Conservation (phyloP, 2,888 invertebrate species). For the Drosophila neotestacea region DNA sequence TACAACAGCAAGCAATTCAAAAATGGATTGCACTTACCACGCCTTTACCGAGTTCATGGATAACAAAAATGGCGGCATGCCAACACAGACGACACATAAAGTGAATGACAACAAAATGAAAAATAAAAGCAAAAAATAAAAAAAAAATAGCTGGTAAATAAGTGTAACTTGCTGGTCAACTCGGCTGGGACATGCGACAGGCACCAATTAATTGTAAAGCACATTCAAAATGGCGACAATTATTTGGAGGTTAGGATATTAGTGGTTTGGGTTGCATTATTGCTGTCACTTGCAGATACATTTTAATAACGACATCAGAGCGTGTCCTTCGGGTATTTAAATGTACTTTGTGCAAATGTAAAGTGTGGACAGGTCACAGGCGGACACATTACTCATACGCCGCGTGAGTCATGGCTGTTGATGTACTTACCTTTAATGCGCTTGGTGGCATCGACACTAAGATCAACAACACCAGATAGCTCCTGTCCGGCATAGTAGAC, state of each 20-base stretch:
- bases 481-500: constrained; percentile 85
- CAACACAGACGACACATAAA: constrained; percentile 61
- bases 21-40: constrained; percentile 58
- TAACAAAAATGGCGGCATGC: constrained; percentile 80
- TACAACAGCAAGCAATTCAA: constrained; percentile 17
- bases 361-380: constrained; percentile 15
- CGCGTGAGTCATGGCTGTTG: constrained; percentile 56
- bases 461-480: constrained; percentile 84
- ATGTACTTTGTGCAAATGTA: constrained; percentile 29
- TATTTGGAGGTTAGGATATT: constrained; percentile 39
- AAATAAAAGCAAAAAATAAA: constrained; percentile 18
- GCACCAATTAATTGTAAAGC: constrained; percentile 62
- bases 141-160: constrained; percentile 28
- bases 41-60: constrained; percentile 71
- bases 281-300: constrained; percentile 18
- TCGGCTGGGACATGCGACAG: constrained; percentile 48
- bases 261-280: constrained; percentile 18
- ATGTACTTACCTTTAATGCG: constrained; percentile 83
- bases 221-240: constrained; percentile 58
- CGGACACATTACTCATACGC: constrained; percentile 58
- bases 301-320: constrained; percentile 52
- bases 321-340: constrained; percentile 63
- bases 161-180: constrained; percentile 44
- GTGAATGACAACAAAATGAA: constrained; percentile 20
- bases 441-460: constrained; percentile 84